Base-by-base conservation (phyloP, 2,113 vertebrate species). In the Protomyctophum bolini region DNA sequence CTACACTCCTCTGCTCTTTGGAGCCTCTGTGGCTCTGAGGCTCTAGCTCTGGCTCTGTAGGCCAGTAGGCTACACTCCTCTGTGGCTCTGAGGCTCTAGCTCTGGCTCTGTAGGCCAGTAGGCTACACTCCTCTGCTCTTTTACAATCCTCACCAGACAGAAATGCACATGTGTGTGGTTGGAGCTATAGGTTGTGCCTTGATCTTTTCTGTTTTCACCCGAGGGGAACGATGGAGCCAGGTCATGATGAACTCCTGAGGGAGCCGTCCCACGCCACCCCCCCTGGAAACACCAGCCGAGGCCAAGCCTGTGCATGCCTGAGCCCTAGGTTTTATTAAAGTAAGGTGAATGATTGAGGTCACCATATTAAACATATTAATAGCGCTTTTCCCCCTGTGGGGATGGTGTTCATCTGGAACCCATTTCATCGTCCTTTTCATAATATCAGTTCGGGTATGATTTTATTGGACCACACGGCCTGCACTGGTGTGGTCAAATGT, bases 331-430 rank as follows among this genome's bases (percentile, higher is more conserved):
- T 87, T 85, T 74, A 83, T 86, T 69, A 68, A 87, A 80, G 76
- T 79, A 77, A 68, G 73, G 45, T 81, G 78, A 75, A 81, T 79
- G 76, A 82, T 63, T 74, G 82, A 87, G 76, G 73, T 90, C 72
- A 63, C 47, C 80, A 62, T 86, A 86, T 82, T 86, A 86, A 87
- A 85, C 8, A 11, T 81, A 89, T 86, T 86, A 86, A 84, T 77
- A 84, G 73, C 58, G 33, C 33, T 41, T 71, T 65, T 76, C 68
- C 76, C 70, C 77, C 56, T 15, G 6, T 54, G 56, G 77, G 72
- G 72, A 78, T 61, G 65, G 45, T 54, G 78, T 80, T 87, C 88
- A 92, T 88, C 83, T 89, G 88, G 86, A 88, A 87, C 81, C 73
- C 11, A 91, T 92, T 89, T 76, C 56, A 77, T 74, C 64, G 58